Percentiles rank a stretch among this genome's conserved stretches.
Conservation (phyloP, 2,888 invertebrate genomes). For the Tanytarsus gracilentus region DNA sequence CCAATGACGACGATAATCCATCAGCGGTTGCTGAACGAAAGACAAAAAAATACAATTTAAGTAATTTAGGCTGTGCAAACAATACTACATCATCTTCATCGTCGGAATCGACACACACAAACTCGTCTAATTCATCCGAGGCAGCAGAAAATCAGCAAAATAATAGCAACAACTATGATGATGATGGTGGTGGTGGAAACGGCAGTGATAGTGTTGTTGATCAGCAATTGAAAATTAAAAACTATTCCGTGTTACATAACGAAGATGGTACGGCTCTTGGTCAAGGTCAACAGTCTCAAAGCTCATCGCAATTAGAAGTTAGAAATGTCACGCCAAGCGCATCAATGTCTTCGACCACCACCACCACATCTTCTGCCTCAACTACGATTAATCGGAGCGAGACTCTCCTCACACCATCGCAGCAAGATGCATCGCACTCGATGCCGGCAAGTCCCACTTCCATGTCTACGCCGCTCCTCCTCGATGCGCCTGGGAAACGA, state of each 20-base stretch:
- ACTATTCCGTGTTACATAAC: slow-evolving; percentile 16
- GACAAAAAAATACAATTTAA: slow-evolving; percentile 15
- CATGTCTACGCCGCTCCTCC: slow-evolving; percentile 42
- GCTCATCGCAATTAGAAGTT: neutral
- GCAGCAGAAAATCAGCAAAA: too few species aligned
- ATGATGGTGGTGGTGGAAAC: neutral
- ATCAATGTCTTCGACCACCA: slow-evolving; percentile 28
- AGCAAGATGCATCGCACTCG: slow-evolving; percentile 42
- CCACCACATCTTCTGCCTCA: slow-evolving; percentile 40
- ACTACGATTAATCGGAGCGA: slow-evolving; percentile 41
- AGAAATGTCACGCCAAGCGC: slow-evolving; percentile 18
- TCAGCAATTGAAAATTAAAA: neutral
- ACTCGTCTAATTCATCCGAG: slow-evolving; percentile 23
- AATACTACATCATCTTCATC: slow-evolving; percentile 22
- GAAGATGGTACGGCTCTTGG: slow-evolving; percentile 35
- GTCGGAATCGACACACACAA: slow-evolving; percentile 20
- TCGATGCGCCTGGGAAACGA: slow-evolving; percentile 36
- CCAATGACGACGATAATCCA: slow-evolving; percentile 18
- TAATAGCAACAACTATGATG: slow-evolving; percentile 13
- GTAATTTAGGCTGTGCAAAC: slow-evolving; percentile 20
- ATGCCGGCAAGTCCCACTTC: slow-evolving; percentile 46
- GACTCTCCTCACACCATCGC: slow-evolving; percentile 32
- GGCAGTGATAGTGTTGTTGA: neutral
- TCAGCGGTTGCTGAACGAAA: slow-evolving; percentile 6
- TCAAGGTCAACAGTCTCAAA: slow-evolving; percentile 36